A percentile compares a stretch with the other conserved stretches of the same genome.
Evolutionary conservation across 2,113 vertebrate genomes (phyloP).

Genomic region (Accipiter cooperii): DNA sequence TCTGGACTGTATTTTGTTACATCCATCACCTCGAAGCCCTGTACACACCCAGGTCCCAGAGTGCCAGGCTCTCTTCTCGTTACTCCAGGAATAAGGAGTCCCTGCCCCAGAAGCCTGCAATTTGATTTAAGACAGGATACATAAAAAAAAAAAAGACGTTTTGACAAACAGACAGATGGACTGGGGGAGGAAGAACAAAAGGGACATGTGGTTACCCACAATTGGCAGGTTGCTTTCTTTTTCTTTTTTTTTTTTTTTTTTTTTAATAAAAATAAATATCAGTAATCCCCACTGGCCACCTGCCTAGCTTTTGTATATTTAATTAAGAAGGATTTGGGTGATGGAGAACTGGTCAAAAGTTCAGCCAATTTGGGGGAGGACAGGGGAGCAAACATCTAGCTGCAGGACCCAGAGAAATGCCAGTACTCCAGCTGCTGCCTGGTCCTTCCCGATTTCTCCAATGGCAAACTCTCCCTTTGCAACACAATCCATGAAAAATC

Average conservation of each 20-base stretch:
- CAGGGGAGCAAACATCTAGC: not conserved
- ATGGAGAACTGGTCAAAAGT: slow-evolving; percentile 29
- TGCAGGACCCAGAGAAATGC: not conserved
- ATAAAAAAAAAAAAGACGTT: not conserved
- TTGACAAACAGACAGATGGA: slow-evolving; percentile 28
- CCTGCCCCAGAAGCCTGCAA: not conserved
- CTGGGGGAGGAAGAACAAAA: not conserved
- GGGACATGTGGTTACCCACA: slow-evolving; percentile 32
- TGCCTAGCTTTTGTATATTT: slow-evolving; percentile 55
- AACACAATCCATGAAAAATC: not conserved
- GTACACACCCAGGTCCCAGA: not conserved
- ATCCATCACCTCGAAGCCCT: not conserved
- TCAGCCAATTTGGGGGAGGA: not conserved
- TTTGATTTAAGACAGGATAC: not conserved
- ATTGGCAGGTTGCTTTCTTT: slow-evolving; percentile 26
- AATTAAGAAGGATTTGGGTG: slow-evolving; percentile 42
- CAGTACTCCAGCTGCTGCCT: not conserved
- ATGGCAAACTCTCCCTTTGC: not conserved
- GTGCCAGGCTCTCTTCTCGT: not conserved
- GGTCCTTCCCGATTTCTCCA: not conserved
- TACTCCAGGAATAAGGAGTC: not conserved
- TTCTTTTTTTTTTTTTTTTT: not conserved
- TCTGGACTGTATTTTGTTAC: not conserved
- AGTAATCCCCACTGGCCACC: slow-evolving; percentile 54
- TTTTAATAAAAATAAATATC: slow-evolving; percentile 47